Evolutionary conservation across 2,797 vertebrate species (phyloP).

Genomic region (Cetoscarus ocellatus): DNA sequence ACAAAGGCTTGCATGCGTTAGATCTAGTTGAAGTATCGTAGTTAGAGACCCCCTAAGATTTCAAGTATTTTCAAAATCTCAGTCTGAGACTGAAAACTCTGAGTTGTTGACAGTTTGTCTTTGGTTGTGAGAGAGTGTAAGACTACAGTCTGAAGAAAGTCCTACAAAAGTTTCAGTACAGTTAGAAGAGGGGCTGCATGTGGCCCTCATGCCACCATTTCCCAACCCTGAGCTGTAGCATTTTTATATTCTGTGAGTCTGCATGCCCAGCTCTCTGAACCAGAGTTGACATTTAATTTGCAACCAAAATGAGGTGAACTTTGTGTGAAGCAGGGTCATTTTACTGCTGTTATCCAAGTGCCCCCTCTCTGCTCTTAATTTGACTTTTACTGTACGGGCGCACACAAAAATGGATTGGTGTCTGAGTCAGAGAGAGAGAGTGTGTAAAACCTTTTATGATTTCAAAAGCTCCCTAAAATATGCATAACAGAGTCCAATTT

Average conservation of each 20-base stretch:
- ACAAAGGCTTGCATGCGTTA: no score
- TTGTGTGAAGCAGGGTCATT: slow-evolving; percentile 71
- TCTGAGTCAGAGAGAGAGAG: slow-evolving; percentile 1
- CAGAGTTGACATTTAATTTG: slow-evolving; percentile 81
- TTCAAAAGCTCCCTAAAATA: slow-evolving; percentile 47
- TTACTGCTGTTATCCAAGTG: slow-evolving; percentile 67
- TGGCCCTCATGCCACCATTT: no score
- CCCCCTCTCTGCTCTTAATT: slow-evolving; percentile 61
- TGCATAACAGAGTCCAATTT: slow-evolving; percentile 12
- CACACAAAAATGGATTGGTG: not conserved
- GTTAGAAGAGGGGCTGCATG: no score
- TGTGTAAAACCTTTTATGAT: slow-evolving; percentile 30
- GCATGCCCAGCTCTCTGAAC: slow-evolving; percentile 58
- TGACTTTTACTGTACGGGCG: slow-evolving; percentile 41
- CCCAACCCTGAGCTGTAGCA: not conserved
- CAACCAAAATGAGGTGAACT: slow-evolving; percentile 80
- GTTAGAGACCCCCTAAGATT: no score
- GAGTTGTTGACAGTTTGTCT: no score
- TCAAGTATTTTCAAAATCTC: no score
- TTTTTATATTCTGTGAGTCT: slow-evolving; percentile 61
- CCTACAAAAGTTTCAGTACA: no score
- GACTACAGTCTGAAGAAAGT: no score
- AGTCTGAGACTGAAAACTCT: no score
- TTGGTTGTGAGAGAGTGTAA: no score
- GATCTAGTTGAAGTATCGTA: no score